phyloP scores from a whole-genome alignment of 2,888 invertebrate genomes.

The Lepas anatifera region DNA sequence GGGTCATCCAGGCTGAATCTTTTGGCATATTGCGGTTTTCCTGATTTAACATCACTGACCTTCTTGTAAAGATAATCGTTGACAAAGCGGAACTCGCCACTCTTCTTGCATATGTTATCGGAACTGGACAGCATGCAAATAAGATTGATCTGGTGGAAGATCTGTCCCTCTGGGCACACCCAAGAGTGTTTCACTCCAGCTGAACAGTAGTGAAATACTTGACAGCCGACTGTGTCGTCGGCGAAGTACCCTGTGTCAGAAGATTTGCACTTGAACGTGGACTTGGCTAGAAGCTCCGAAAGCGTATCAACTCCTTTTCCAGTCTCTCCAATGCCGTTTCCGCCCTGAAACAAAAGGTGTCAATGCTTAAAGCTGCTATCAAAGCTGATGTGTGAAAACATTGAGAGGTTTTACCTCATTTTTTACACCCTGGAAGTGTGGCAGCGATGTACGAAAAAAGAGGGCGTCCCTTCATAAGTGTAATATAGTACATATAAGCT shows the following conservation, averaged over 20 bases:
- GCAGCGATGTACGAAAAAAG: background rate
- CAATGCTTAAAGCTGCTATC: background rate
- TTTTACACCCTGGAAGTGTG: background rate
- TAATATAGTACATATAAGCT: background rate
- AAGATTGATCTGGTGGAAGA: slow-evolving; percentile 77
- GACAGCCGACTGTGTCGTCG: slow-evolving; percentile 74
- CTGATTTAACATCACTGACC: slow-evolving; percentile 45
- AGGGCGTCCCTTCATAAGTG: no score
- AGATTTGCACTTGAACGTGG: slow-evolving; percentile 65
- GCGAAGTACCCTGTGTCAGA: slow-evolving; percentile 84
- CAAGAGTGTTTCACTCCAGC: slow-evolving; percentile 80
- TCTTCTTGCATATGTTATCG: slow-evolving; percentile 79
- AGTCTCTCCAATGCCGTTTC: slow-evolving; percentile 49
- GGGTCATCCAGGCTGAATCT: slow-evolving; percentile 48
- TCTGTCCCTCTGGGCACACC: slow-evolving; percentile 85
- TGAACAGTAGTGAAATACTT: slow-evolving; percentile 88
- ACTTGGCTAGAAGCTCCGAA: slow-evolving; percentile 60
- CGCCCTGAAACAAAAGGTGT: slow-evolving; percentile 19
- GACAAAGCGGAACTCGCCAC: slow-evolving; percentile 78
- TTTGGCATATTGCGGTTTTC: slow-evolving; percentile 30
- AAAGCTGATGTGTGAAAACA: background rate
- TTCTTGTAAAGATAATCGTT: slow-evolving; percentile 86
- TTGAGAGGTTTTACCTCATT: no score
- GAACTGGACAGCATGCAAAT: slow-evolving; percentile 86
- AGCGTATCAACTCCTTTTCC: slow-evolving; percentile 76